Percentiles rank a stretch among this genome's conserved stretches.
Evolutionary conservation across 2,113 vertebrate genomes (phyloP).

Genomic region (Gracilinanus agilis): DNA sequence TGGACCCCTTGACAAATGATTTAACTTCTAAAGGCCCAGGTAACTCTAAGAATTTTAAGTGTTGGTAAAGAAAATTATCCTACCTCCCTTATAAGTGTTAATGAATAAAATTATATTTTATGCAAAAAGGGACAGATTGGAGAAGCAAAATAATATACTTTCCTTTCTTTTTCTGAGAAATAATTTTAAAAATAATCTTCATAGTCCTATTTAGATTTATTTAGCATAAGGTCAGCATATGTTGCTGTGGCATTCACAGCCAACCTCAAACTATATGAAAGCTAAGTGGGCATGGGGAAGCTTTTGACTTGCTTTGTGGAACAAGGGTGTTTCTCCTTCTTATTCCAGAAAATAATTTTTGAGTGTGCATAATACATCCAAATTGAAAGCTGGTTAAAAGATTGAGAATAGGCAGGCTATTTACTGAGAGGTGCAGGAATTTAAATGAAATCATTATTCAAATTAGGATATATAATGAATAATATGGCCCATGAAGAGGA

Average conservation of each 20-base stretch:
- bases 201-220: conserved; percentile 72
- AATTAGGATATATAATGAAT: conserved; percentile 48
- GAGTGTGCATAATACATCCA: conserved; percentile 65
- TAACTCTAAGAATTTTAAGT: neutral
- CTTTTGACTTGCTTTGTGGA: conserved; percentile 53
- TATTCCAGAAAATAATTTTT: conserved; percentile 38
- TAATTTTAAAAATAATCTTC: conserved; percentile 65
- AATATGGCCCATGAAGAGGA: conserved; percentile 9
- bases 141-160: conserved; percentile 16
- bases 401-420: conserved; percentile 43
- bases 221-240: conserved; percentile 78
- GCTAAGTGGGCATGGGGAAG: conserved; percentile 61
- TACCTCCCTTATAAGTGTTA: neutral
- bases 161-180: conserved; percentile 47
- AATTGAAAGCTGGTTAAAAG: conserved; percentile 52
- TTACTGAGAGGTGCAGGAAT: conserved; percentile 50
- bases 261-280: conserved; percentile 58
- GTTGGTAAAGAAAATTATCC: neutral
- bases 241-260: conserved; percentile 72
- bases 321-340: conserved; percentile 60
- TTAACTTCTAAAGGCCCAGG: neutral
- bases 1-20: neutral
- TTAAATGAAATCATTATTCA: conserved; percentile 60
- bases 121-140: neutral
- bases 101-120: neutral